Base-by-base conservation (phyloP, 30 jellyfish, hydroid and myxozoan species). In the Turritopsis rubra region DNA sequence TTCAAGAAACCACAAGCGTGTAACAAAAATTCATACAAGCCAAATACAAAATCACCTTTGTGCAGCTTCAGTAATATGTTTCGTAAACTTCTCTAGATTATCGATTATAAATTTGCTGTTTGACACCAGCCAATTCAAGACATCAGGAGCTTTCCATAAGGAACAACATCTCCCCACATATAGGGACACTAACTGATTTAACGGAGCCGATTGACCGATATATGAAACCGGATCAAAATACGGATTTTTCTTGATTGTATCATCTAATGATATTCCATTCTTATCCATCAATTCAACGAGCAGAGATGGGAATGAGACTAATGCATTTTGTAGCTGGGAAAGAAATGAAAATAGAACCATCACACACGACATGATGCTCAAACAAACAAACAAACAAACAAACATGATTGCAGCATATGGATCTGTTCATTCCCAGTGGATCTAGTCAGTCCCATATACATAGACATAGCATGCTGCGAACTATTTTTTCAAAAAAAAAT, bases 91-190 rank as follows among this genome's bases (percentile, higher is more conserved):
- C 52, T 24, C 54, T n/a, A 53, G 29, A 54, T 80, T 80, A 30
- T 85, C 87, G 17, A 92, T 77, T 52, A 88, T 84, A 25, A 76
- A n/a, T 54, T 66, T 71, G 41, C 96, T 87, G 54, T 85, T 79
- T 7, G 66, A 81, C 22, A 86, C 92, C 71, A 92, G 71, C 98
- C 98, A 92, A 30, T 92, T 90, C 53, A 92, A 83, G 52, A 94
- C 96, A 87, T 94, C 97, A 41, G 96, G 96, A 53, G 52, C 85
- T 76, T 94, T 94, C 99, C 99, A 94, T 21, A 94, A 52, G 5
- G 91, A 84, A 53, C 31, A 72, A 75, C 80, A 80, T 26, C 99
- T 73, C 20, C 97, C 96, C 41, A 87, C 94, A 68, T 79, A 94
- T 80, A 94, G 68, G 13, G 89, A 71, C 27, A 80, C 72, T n/a